Base-by-base conservation (phyloP, 2,888 invertebrate species). In the Amphimallon solstitiale region DNA sequence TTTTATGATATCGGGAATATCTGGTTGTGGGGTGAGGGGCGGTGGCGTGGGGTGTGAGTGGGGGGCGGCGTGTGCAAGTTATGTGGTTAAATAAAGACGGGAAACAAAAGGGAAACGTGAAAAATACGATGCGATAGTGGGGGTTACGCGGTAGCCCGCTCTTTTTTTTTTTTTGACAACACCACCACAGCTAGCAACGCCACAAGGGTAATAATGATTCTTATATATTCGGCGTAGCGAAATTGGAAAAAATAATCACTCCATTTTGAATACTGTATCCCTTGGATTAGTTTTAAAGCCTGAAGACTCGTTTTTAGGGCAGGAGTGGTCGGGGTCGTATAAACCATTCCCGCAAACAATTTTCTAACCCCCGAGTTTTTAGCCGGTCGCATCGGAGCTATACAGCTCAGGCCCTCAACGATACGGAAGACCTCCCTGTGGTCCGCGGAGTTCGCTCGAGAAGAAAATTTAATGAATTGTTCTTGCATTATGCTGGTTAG, bases 161-260 rank as follows among this genome's bases (percentile, higher is more conserved):
- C 23, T 23, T 29, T 56, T 56, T 23, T 29, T 56, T 56, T 56
- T 40, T 56, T 56, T 23, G 56, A 56, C 56, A 56, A 35, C 52
- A 17, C 56, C 34, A 29, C 29, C 51, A 56, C 52, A 37, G 37
- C 56, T n/a, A n/a, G n/a, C 51, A 34, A 10, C 34, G 51, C 34
- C 15, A 51, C 51, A 9, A 76, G 75, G 73, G 78, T 77, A 78
- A 79, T 79, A 77, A 77, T 79, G 76, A 79, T 78, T 77, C 74
- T 77, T 76, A 78, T 77, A 76, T 56, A 46, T 40, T 12, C 74
- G 71, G 72, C 70, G 68, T 69, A 71, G 70, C 71, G 74, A 74
- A 76, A 76, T 75, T 76, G 76, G 56, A 65, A 77, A 78, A 79
- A 77, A 75, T 78, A 76, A 78, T 77, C 63, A 63, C 63, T 63